A percentile compares a stretch with the other conserved stretches of the same genome.
These are phyloP conservation scores for Steinernema feltiae DNA, from an alignment of 1,140 invertebrate genomes.

Conservation along the genomic window DNA sequence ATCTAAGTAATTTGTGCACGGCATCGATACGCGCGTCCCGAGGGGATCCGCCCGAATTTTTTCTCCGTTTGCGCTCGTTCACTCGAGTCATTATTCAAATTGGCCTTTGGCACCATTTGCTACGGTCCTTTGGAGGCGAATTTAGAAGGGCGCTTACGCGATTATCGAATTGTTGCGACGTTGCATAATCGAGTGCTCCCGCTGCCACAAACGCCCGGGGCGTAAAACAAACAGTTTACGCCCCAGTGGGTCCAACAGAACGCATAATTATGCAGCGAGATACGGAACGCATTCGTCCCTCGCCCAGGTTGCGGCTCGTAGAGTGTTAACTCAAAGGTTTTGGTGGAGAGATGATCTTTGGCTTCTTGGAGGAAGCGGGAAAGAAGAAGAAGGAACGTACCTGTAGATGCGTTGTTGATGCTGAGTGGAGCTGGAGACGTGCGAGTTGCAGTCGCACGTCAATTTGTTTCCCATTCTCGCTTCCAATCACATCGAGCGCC, in stretches of 20 bases:
- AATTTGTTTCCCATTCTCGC: conserved; percentile 2
- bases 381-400: not conserved
- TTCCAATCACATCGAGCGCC: not conserved
- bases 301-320: too few relatives aligned
- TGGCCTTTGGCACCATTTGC: not conserved
- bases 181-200: not conserved
- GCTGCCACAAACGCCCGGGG: not conserved
- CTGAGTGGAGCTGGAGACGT: not conserved
- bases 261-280: too few relatives aligned
- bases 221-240: too few relatives aligned
- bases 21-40: not conserved
- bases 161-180: not conserved
- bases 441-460: conserved; percentile 8
- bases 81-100: conserved; percentile 8
- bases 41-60: not conserved
- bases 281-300: too few relatives aligned
- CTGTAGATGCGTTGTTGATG: not conserved
- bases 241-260: too few relatives aligned
- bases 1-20: conserved; percentile 10
- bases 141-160: not conserved
- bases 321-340: too few relatives aligned
- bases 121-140: too few relatives aligned
- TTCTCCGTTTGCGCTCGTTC: not conserved
- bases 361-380: too few relatives aligned
- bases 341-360: too few relatives aligned